phyloP scores from a whole-genome alignment of 1,140 invertebrate genomes.

The Cardiocondyla obscurior region DNA sequence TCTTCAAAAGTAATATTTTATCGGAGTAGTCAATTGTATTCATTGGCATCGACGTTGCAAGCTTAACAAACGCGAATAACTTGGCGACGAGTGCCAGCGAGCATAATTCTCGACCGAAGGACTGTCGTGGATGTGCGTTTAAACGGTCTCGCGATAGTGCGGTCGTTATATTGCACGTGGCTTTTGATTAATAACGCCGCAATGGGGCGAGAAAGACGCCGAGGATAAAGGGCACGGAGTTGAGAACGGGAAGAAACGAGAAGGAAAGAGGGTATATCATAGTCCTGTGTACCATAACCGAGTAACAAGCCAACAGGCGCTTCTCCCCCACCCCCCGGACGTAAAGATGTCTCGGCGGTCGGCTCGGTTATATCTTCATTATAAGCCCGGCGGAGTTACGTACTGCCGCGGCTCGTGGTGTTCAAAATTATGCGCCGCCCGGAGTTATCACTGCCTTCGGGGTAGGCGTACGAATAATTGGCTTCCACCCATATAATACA shows the following conservation, averaged over 20 bases:
- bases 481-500: constrained; percentile 77
- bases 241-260: neutral
- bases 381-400: constrained; percentile 80
- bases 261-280: constrained; percentile 45
- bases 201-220: constrained; percentile 41
- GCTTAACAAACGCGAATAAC: constrained; percentile 24
- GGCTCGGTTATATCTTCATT: constrained; percentile 83
- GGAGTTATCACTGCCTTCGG: constrained; percentile 80
- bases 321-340: constrained; percentile 70
- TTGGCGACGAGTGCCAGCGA: neutral
- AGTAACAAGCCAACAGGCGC: constrained; percentile 79
- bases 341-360: constrained; percentile 82
- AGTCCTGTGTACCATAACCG: constrained; percentile 72
- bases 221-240: neutral
- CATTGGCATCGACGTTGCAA: neutral
- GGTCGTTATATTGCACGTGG: constrained; percentile 75
- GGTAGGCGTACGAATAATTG: constrained; percentile 78
- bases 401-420: constrained; percentile 72
- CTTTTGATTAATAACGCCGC: constrained; percentile 80
- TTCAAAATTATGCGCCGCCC: constrained; percentile 79
- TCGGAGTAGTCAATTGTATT: neutral
- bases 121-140: constrained; percentile 58
- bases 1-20: neutral
- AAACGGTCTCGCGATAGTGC: constrained; percentile 56
- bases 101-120: constrained; percentile 29